phyloP scores from a whole-genome alignment of 2,113 vertebrate species.

The Trachemys scripta region DNA sequence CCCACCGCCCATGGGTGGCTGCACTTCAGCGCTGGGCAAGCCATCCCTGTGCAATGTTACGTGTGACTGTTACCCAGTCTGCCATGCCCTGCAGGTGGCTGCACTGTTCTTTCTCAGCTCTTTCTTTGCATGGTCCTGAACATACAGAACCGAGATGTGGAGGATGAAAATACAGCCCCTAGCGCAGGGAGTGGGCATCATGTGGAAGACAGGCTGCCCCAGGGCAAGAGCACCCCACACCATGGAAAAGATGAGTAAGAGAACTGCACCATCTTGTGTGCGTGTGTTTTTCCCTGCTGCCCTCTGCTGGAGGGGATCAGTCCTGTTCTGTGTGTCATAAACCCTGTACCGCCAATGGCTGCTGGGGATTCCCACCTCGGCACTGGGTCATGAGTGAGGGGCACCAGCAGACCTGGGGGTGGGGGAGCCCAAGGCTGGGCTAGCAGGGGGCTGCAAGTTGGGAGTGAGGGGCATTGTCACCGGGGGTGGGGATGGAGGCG shows the following conservation, averaged over 20 bases:
- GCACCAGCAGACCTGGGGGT: background rate
- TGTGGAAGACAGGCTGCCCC: background rate
- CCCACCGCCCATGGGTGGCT: no score
- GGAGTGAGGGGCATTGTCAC: background rate
- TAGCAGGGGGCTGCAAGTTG: background rate
- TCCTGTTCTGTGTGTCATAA: background rate
- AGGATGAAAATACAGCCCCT: background rate
- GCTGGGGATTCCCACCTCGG: background rate
- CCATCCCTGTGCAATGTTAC: no score
- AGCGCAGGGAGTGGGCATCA: background rate
- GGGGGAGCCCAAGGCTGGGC: background rate
- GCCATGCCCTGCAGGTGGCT: no score
- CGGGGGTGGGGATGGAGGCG: background rate
- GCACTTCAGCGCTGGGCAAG: no score
- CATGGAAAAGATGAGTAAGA: background rate
- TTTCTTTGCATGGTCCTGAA: background rate
- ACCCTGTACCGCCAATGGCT: background rate
- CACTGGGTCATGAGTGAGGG: background rate
- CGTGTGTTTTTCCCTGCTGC: no score
- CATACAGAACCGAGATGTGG: background rate
- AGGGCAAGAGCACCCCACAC: background rate
- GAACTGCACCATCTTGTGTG: background rate
- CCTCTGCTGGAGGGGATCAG: background rate
- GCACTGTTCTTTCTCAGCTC: background rate
- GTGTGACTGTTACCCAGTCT: no score